phyloP scores from a whole-genome alignment of 2,113 vertebrate species.

The Pogonocichla stellata region DNA sequence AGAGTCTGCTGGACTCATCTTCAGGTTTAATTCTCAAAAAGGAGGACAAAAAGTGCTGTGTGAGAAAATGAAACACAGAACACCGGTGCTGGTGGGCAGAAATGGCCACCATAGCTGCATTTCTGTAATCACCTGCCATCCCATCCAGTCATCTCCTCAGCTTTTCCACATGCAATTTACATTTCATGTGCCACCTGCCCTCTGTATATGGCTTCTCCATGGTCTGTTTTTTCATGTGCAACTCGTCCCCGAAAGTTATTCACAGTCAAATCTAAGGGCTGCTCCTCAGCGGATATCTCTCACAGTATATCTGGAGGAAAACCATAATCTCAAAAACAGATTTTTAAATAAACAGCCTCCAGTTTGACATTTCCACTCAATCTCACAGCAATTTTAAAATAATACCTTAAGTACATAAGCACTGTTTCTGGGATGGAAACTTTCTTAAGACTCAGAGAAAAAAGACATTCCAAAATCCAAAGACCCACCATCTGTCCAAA shows the following conservation, averaged over 20 bases:
- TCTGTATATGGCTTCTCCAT: not conserved
- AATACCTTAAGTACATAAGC: not conserved
- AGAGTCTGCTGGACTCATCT: not conserved
- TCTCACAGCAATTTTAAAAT: not conserved
- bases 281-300: not conserved
- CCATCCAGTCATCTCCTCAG: not conserved
- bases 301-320: not conserved
- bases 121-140: not conserved
- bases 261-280: accelerated
- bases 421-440: not conserved
- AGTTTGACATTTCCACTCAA: constrained; percentile 3
- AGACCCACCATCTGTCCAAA: not conserved
- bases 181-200: not conserved
- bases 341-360: not conserved
- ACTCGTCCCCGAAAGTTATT: not conserved
- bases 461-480: not conserved
- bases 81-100: not conserved
- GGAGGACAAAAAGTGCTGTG: not conserved
- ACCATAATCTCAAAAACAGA: not conserved
- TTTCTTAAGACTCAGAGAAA: not conserved
- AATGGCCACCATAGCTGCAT: not conserved
- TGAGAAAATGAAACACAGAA: not conserved
- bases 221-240: not conserved
- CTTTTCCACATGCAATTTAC: not conserved
- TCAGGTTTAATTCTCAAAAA: not conserved